Conservation (phyloP, 2,888 invertebrate genomes). For the Selenia dentaria region DNA sequence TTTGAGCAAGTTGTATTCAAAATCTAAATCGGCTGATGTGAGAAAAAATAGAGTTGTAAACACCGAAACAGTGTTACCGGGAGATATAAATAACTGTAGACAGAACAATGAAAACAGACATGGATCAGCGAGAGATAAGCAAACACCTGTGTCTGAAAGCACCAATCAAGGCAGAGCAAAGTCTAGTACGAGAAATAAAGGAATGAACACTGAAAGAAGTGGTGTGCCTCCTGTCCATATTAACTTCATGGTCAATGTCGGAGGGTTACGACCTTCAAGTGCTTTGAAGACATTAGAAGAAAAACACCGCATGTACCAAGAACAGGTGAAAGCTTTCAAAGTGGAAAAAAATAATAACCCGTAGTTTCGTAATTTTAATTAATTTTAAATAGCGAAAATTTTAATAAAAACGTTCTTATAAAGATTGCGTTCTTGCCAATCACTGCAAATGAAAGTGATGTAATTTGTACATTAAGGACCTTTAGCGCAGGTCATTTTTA, state of each 20-base stretch:
- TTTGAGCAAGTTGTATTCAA: slow-evolving; percentile 41
- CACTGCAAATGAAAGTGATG: slow-evolving; percentile 16
- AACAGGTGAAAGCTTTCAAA: slow-evolving; percentile 63
- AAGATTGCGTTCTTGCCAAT: slow-evolving; percentile 10
- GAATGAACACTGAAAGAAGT: slow-evolving; percentile 45
- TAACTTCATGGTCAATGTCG: slow-evolving; percentile 68
- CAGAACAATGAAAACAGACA: slow-evolving; percentile 4
- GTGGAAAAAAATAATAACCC: slow-evolving; percentile 45
- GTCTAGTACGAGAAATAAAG: slow-evolving; percentile 48
- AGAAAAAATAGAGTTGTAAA: slow-evolving; percentile 32
- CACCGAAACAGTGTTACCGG: slow-evolving; percentile 9
- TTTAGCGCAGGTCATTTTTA: background rate
- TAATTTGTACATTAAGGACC: background rate
- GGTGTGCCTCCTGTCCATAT: slow-evolving; percentile 63
- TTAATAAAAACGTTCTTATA: slow-evolving; percentile 19
- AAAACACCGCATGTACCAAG: slow-evolving; percentile 73
- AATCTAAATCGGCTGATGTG: slow-evolving; percentile 54
- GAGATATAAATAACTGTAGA: slow-evolving; percentile 14
- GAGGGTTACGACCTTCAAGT: slow-evolving; percentile 59
- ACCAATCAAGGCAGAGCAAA: slow-evolving; percentile 34
- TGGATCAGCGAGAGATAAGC: slow-evolving; percentile 24
- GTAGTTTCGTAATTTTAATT: slow-evolving; percentile 22
- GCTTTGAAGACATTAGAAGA: slow-evolving; percentile 66
- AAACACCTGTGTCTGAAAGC: slow-evolving; percentile 23
- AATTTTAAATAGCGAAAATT: slow-evolving; percentile 17